Evolutionary conservation across 2,888 invertebrate genomes (phyloP).

Genomic region (Metellina segmentata): DNA sequence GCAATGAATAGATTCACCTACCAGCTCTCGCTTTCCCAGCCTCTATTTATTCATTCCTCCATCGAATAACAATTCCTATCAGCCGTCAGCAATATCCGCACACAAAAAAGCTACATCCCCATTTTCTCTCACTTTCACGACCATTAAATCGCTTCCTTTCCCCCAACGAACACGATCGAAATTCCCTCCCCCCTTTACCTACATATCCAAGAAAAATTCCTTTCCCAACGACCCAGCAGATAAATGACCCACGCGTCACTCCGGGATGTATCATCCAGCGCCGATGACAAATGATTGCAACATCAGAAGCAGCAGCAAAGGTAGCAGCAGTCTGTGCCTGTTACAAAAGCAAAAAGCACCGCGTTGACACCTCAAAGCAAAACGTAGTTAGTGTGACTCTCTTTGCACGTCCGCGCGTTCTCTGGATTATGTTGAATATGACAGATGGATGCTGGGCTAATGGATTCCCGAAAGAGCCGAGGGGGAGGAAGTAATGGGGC

Average conservation of each 20-base stretch:
- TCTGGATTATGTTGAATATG: conserved; percentile 7
- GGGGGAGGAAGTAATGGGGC: not conserved
- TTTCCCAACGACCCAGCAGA: conserved; percentile 35
- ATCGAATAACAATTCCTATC: too few species aligned
- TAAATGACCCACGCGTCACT: conserved; percentile 47
- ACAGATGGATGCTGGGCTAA: not conserved
- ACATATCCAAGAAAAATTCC: not conserved
- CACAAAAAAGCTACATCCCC: too few species aligned
- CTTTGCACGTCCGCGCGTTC: conserved; percentile 42
- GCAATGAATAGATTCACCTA: too few species aligned
- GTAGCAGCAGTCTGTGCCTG: not conserved
- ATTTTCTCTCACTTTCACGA: not conserved
- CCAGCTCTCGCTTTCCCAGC: too few species aligned
- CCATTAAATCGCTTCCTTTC: not conserved
- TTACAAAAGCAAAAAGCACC: not conserved
- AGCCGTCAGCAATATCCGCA: too few species aligned
- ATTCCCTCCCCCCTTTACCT: not conserved
- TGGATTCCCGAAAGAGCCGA: not conserved
- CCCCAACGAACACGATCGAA: not conserved
- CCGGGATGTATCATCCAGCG: conserved; percentile 36
- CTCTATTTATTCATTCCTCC: too few species aligned
- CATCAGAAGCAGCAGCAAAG: not conserved
- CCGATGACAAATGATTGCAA: conserved; percentile 52
- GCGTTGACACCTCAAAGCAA: conserved; percentile 35
- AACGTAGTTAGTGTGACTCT: conserved; percentile 36